These are phyloP conservation scores for Girardinichthys multiradiatus DNA, from an alignment of 2,113 vertebrate species.

Conservation along the genomic window DNA sequence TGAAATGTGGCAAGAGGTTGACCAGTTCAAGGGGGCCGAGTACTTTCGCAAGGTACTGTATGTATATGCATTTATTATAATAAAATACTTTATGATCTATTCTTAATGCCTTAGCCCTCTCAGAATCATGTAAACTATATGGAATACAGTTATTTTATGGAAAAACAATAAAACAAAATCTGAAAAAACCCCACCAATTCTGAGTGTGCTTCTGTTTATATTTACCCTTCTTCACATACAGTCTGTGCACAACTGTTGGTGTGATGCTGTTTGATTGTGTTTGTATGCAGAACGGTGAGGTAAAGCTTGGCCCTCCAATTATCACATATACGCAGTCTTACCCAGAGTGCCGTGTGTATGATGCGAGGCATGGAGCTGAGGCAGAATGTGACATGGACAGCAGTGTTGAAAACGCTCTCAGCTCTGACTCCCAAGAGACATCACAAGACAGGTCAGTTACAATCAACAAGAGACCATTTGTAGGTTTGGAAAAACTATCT, in stretches of 20 bases:
- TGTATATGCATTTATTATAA: too few species aligned
- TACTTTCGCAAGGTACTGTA: too few species aligned
- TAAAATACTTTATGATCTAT: too few species aligned
- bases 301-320: slow-evolving; percentile 77
- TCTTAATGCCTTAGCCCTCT: too few species aligned
- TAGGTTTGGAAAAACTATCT: not conserved
- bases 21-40: too few species aligned
- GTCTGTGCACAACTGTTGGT: not conserved
- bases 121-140: too few species aligned
- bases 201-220: too few species aligned
- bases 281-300: slow-evolving; percentile 78
- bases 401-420: slow-evolving; percentile 81
- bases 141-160: too few species aligned
- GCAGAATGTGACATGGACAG: slow-evolving; percentile 91
- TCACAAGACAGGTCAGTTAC: slow-evolving; percentile 67
- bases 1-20: too few species aligned
- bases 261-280: not conserved
- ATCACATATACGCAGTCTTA: slow-evolving; percentile 81
- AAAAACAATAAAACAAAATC: too few species aligned
- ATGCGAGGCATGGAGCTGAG: slow-evolving; percentile 72
- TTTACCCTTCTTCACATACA: too few species aligned
- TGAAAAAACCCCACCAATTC: too few species aligned
- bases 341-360: slow-evolving; percentile 79
- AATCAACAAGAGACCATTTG: not conserved
- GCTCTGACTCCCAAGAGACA: slow-evolving; percentile 74